Evolutionary conservation across 2,888 invertebrate species (phyloP).

Genomic region (Sisyra terminalis): DNA sequence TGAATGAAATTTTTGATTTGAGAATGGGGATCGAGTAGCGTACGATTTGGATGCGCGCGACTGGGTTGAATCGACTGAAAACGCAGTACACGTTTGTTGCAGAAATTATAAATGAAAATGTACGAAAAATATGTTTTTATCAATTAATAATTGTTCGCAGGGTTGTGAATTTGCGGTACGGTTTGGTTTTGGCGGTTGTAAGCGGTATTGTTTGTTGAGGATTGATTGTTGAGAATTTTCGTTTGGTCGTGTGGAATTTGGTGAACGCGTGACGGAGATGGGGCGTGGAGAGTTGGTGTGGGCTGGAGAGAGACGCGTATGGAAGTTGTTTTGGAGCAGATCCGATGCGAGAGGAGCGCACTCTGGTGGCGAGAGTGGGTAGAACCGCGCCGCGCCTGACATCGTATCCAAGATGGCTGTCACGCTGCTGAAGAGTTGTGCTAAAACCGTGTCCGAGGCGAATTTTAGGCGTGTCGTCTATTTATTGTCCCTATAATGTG

Average conservation of each 20-base stretch:
- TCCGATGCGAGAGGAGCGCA: background rate
- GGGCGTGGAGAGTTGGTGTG: background rate
- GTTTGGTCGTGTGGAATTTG: slow-evolving; percentile 4
- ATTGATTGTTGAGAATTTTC: slow-evolving; percentile 9
- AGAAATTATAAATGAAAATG: too few species aligned
- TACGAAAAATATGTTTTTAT: too few species aligned
- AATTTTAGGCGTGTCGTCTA: slow-evolving; percentile 62
- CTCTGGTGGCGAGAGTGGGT: background rate
- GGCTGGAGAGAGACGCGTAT: background rate
- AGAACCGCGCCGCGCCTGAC: slow-evolving; percentile 30
- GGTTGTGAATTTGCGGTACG: too few species aligned
- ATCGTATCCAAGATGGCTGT: slow-evolving; percentile 63
- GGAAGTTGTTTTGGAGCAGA: background rate
- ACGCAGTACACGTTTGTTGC: too few species aligned
- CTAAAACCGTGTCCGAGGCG: slow-evolving; percentile 44
- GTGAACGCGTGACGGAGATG: background rate
- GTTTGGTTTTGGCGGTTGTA: too few species aligned
- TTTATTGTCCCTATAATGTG: slow-evolving; percentile 43
- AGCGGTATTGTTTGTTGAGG: slow-evolving; percentile 7
- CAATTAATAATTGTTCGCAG: too few species aligned
- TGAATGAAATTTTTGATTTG: too few species aligned
- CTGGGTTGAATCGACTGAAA: too few species aligned
- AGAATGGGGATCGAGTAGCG: too few species aligned
- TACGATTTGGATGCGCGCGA: too few species aligned
- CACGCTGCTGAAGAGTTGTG: slow-evolving; percentile 50